These are phyloP conservation scores for Perithous albicinctus DNA, from an alignment of 2,888 invertebrate species.

Conservation along the genomic window DNA sequence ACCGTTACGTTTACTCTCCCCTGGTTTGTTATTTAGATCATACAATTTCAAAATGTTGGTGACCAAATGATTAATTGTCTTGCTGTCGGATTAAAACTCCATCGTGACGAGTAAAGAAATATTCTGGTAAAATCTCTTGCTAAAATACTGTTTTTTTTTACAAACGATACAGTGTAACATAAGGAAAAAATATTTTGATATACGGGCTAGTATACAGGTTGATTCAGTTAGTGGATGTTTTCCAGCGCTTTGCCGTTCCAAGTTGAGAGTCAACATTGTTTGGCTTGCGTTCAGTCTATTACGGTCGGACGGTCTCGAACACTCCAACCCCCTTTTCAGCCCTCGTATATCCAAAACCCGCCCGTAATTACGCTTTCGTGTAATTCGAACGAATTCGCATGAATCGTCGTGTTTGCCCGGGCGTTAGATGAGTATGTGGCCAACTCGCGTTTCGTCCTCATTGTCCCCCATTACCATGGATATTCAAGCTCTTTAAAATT, in stretches of 20 bases:
- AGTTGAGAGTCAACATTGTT: conserved; percentile 31
- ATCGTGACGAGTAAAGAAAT: neutral
- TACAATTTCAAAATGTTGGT: neutral
- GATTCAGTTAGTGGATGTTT: neutral
- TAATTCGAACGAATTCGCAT: conserved; percentile 63
- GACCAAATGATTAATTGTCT: neutral
- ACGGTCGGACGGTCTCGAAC: conserved; percentile 29
- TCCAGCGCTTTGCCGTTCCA: neutral
- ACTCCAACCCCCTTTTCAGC: conserved; percentile 17
- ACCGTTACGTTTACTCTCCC: neutral
- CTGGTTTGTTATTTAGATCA: conserved; percentile 24
- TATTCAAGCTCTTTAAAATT: conserved; percentile 11
- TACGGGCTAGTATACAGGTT: neutral
- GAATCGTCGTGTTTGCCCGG: conserved; percentile 51
- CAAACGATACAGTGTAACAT: neutral
- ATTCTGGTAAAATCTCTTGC: neutral
- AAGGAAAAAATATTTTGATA: conserved; percentile 4
- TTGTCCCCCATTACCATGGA: conserved; percentile 11
- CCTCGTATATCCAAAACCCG: conserved; percentile 9
- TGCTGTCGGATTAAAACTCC: neutral
- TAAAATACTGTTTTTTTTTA: neutral
- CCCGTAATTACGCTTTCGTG: conserved; percentile 54
- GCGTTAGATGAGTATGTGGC: conserved; percentile 36
- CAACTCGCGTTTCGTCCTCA: conserved; percentile 32
- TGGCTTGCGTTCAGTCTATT: conserved; percentile 34